Evolutionary conservation across 1,140 invertebrate genomes (phyloP).

Genomic region (Polypedilum vanderplanki): DNA sequence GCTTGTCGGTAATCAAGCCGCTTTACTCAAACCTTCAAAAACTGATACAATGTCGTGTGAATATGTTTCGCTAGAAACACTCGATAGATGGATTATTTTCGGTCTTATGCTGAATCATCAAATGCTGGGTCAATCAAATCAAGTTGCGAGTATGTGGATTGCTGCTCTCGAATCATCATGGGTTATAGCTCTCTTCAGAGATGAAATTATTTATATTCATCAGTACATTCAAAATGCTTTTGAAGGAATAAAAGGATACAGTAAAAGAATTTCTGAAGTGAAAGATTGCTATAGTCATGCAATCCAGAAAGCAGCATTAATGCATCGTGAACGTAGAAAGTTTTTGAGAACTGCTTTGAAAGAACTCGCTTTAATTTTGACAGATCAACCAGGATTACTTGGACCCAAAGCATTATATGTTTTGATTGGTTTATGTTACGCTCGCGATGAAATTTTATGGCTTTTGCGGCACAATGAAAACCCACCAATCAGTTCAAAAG

Average conservation of each 20-base stretch:
- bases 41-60: constrained; percentile 97
- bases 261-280: constrained; percentile 85
- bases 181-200: constrained; percentile 90
- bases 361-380: constrained; percentile 89
- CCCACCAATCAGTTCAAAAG: constrained; percentile 72
- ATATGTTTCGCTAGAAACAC: constrained; percentile 87
- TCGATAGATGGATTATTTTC: constrained; percentile 96
- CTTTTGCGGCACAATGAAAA: constrained; percentile 92
- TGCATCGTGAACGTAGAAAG: constrained; percentile 91
- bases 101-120: constrained; percentile 87
- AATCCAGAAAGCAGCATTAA: constrained; percentile 78
- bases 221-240: constrained; percentile 89
- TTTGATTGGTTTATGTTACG: constrained; percentile 91
- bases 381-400: constrained; percentile 94
- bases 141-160: constrained; percentile 82
- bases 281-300: constrained; percentile 90
- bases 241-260: constrained; percentile 91
- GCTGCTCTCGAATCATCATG: constrained; percentile 87
- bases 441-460: constrained; percentile 96
- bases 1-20: constrained; percentile 82
- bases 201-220: constrained; percentile 96
- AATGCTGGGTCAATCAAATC: constrained; percentile 63
- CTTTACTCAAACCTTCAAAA: constrained; percentile 86
- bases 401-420: constrained; percentile 96
- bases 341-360: constrained; percentile 92